Evolutionary conservation across 1,140 invertebrate species (phyloP).

Genomic region (Calliphora vicina): DNA sequence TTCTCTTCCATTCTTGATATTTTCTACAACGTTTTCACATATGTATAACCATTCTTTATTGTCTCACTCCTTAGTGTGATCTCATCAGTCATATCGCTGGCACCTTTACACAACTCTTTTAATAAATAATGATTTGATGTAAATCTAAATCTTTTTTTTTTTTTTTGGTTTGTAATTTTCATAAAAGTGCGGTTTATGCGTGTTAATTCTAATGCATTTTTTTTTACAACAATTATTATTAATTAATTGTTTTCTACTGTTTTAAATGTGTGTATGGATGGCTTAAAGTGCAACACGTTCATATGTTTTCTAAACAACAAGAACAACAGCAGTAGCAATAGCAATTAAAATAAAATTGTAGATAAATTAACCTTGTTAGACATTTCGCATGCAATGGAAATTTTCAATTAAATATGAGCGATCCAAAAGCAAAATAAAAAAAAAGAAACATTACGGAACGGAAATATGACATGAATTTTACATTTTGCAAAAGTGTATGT

Average conservation of each 20-base stretch:
- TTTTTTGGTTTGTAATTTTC: no score
- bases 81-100: no score
- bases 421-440: not conserved
- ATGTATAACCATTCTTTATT: no score
- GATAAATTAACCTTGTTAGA: slow-evolving; percentile 33
- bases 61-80: no score
- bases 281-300: no score
- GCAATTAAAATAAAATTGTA: slow-evolving; percentile 32
- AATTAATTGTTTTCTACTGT: not conserved
- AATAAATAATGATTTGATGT: no score
- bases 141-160: no score
- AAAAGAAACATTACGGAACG: slow-evolving; percentile 3
- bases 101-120: no score
- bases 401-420: not conserved
- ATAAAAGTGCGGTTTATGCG: not conserved
- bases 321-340: not conserved
- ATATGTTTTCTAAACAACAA: not conserved
- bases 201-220: not conserved
- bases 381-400: slow-evolving; percentile 30
- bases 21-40: no score
- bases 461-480: slow-evolving; percentile 32
- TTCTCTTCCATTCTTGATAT: no score
- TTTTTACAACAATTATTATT: not conserved
- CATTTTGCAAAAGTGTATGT: not conserved
- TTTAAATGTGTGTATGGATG: not conserved